These are phyloP conservation scores for Scaeva pyrastri DNA, from an alignment of 2,888 invertebrate genomes.

Conservation along the genomic window DNA sequence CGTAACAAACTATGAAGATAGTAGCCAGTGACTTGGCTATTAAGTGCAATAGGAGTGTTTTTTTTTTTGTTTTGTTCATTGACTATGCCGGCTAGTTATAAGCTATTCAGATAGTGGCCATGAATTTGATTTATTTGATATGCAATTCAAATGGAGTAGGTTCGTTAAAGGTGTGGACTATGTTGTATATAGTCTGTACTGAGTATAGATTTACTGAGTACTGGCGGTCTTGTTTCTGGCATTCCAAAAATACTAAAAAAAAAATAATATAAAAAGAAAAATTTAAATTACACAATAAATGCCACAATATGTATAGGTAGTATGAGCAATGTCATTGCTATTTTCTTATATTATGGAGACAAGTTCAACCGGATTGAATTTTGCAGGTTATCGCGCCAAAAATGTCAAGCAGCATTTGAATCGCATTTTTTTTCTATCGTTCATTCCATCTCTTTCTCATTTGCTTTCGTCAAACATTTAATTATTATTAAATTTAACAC, in stretches of 20 bases:
- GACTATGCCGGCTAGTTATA: conserved; percentile 1
- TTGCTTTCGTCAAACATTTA: conserved; percentile 9
- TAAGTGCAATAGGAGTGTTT: conserved; percentile 48
- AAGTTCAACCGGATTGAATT: conserved; percentile 30
- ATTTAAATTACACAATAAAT: conserved; percentile 3
- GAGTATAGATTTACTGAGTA: background rate
- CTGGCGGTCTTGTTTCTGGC: conserved; percentile 2
- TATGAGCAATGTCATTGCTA: conserved; percentile 1
- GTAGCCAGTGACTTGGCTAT: conserved; percentile 37
- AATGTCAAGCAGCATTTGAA: conserved; percentile 12
- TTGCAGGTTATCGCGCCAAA: conserved; percentile 60
- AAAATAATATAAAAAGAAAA: background rate
- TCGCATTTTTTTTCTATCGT: conserved; percentile 9
- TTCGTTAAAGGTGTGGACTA: background rate
- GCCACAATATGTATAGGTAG: background rate
- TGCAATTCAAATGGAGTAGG: conserved; percentile 10
- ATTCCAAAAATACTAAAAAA: background rate
- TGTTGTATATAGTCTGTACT: background rate
- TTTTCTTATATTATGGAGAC: background rate
- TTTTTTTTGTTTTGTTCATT: conserved; percentile 14
- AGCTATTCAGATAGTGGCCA: conserved; percentile 20
- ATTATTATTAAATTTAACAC: conserved; percentile 27
- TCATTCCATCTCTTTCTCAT: conserved; percentile 3
- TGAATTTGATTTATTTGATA: conserved; percentile 61
- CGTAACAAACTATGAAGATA: conserved; percentile 17